Conservation (phyloP, 2,888 invertebrate genomes). For the Cosmia pyralina region DNA sequence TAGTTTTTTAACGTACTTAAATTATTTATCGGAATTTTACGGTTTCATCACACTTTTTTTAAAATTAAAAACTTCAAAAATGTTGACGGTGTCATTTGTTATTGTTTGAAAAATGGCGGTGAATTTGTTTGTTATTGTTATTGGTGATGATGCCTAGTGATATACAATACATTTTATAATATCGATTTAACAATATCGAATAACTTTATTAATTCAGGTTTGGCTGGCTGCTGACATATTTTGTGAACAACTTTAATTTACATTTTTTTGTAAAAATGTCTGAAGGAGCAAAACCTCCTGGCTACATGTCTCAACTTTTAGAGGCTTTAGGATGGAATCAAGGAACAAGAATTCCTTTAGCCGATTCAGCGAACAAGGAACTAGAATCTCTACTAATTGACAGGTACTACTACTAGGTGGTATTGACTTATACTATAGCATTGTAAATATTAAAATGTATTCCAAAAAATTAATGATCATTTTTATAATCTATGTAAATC, state of each 20-base stretch:
- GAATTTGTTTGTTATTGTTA: conserved; percentile 63
- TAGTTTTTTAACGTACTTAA: neutral
- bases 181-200: conserved; percentile 67
- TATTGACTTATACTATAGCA: too few species aligned
- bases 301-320: conserved; percentile 91
- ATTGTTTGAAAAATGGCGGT: conserved; percentile 73
- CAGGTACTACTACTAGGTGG: too few species aligned
- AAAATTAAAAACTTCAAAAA: too few species aligned
- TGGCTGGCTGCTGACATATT: conserved; percentile 42
- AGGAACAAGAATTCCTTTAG: conserved; percentile 94
- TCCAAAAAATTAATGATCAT: neutral
- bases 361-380: conserved; percentile 92
- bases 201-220: conserved; percentile 41
- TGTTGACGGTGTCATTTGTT: conserved; percentile 66
- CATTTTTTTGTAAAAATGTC: conserved; percentile 69
- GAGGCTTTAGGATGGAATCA: conserved; percentile 93
- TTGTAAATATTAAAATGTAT: neutral
- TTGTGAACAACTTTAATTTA: conserved; percentile 31
- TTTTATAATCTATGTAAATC: neutral
- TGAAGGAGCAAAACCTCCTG: conserved; percentile 74
- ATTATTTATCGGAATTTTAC: conserved; percentile 18
- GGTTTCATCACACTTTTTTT: too few species aligned
- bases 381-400: conserved; percentile 81
- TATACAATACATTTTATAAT: conserved; percentile 46
- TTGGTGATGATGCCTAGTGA: conserved; percentile 50